A percentile compares a stretch with the other conserved stretches of the same genome.
phyloP scores from a whole-genome alignment of 2,888 invertebrate species.

The Aphelenchoides bicaudatus region DNA sequence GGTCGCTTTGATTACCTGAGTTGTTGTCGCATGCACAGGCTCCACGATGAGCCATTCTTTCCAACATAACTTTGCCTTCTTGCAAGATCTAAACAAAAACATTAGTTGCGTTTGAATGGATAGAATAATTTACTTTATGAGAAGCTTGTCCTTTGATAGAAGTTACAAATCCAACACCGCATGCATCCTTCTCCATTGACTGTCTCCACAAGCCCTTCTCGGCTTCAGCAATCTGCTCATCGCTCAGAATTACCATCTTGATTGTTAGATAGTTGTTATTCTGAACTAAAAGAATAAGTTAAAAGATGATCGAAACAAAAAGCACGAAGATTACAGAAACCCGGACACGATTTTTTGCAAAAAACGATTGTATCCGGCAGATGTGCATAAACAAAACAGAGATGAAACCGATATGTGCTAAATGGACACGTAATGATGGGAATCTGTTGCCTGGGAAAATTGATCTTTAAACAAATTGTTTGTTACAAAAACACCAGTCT shows the following conservation, averaged over 20 bases:
- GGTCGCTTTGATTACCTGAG: no score
- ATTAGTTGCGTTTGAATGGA: not conserved
- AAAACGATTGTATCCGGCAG: no score
- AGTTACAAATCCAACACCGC: constrained; percentile 98
- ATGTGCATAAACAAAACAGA: no score
- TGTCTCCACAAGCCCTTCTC: constrained; percentile 82
- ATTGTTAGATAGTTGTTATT: not conserved
- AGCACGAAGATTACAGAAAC: no score
- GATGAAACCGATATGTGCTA: no score
- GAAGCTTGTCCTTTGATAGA: constrained; percentile 90
- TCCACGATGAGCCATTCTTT: constrained; percentile 97
- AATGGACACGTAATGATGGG: no score
- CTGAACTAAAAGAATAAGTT: not conserved
- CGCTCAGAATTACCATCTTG: constrained; percentile 55
- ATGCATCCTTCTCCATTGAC: constrained; percentile 88
- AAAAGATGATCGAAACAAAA: no score
- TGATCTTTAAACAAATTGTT: no score
- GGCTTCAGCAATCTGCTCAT: constrained; percentile 45
- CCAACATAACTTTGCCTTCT: constrained; percentile 88
- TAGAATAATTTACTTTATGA: constrained; percentile 69
- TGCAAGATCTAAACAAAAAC: constrained; percentile 73
- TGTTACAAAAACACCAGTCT: no score
- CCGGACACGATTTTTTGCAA: no score
- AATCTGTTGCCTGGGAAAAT: no score
- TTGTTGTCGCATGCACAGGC: constrained; percentile 99